phyloP scores from a whole-genome alignment of 2,113 vertebrate species.

The Microcebus murinus region DNA sequence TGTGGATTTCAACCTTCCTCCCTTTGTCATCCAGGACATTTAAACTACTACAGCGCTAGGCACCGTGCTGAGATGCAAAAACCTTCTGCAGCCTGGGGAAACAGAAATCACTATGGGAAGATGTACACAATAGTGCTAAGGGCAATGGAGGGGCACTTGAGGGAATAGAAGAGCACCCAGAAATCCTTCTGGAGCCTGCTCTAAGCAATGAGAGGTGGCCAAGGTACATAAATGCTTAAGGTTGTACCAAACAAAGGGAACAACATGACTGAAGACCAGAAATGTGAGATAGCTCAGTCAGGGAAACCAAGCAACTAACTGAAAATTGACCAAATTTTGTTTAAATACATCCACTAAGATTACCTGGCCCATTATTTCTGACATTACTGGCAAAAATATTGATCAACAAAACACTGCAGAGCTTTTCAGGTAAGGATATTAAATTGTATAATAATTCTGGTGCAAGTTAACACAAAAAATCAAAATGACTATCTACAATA shows the following conservation, averaged over 20 bases:
- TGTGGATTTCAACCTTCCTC: background rate
- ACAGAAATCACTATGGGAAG: accelerated
- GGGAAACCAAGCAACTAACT: background rate
- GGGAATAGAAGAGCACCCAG: background rate
- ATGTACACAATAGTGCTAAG: background rate
- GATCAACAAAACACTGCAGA: background rate
- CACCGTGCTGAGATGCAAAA: background rate
- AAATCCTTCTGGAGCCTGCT: background rate
- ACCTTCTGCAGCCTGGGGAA: background rate
- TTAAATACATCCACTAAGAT: background rate
- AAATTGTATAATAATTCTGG: conserved; percentile 68
- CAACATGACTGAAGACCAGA: background rate
- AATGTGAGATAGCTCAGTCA: background rate
- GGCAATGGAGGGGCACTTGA: background rate
- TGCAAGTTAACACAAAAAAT: conserved; percentile 76
- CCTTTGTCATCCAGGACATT: background rate
- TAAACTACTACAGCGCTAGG: too few relatives aligned
- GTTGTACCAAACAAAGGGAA: conserved; percentile 11
- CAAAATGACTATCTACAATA: conserved; percentile 62
- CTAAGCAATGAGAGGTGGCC: background rate
- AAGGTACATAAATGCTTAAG: background rate
- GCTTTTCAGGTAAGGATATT: background rate
- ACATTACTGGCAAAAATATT: conserved; percentile 9
- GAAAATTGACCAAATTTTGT: background rate
- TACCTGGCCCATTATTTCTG: background rate